Conservation (phyloP, 1,140 invertebrate genomes). For the Caenorhabditis tropicalis region DNA sequence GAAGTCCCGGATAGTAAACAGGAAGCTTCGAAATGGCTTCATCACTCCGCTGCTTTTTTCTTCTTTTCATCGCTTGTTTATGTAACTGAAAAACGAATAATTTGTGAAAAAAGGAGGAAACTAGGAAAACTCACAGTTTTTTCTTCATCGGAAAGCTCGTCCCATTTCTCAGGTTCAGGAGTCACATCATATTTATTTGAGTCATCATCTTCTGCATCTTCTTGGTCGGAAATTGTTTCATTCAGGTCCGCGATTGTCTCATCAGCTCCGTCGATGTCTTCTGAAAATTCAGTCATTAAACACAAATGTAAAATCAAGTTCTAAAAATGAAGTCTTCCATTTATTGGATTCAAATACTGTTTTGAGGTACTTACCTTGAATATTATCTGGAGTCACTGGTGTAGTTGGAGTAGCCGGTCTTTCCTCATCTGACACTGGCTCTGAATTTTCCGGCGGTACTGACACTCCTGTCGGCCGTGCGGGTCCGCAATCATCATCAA, state of each 20-base stretch:
- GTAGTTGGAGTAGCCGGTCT: neutral
- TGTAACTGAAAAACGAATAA: slow-evolving; percentile 61
- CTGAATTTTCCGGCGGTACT: neutral
- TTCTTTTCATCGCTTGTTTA: neutral
- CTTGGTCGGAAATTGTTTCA: neutral
- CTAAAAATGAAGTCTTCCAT: no score
- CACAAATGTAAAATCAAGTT: no score
- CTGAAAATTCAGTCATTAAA: no score
- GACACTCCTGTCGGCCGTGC: neutral
- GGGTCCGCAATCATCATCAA: neutral
- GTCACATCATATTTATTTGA: neutral
- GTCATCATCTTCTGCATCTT: neutral
- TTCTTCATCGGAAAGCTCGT: neutral
- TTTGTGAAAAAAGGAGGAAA: neutral
- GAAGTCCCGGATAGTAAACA: slow-evolving; percentile 66
- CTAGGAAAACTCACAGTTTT: neutral
- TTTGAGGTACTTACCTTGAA: slow-evolving; percentile 61
- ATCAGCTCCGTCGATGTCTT: no score
- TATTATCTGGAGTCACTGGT: neutral
- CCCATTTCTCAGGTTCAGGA: slow-evolving; percentile 63
- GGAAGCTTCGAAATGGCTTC: slow-evolving; percentile 58
- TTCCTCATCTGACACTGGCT: neutral
- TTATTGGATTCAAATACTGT: no score
- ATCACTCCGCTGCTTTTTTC: neutral
- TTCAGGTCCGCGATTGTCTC: no score